A percentile compares a stretch with the other conserved stretches of the same genome.
phyloP scores from a whole-genome alignment of 2,113 vertebrate species.

The Cyprinus carpio region DNA sequence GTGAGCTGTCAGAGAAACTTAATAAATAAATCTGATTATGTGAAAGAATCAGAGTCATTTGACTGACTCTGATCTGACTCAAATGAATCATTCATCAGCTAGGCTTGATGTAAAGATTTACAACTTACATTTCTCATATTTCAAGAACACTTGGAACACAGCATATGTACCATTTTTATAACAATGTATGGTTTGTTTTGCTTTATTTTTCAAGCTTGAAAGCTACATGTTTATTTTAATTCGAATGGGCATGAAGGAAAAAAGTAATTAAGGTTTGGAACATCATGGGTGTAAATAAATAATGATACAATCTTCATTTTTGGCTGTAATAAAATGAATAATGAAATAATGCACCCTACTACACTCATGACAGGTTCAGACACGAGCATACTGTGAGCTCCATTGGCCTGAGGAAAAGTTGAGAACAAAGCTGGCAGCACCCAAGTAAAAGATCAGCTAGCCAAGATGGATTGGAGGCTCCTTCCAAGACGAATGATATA shows the following conservation, averaged over 20 bases:
- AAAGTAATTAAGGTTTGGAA: background rate
- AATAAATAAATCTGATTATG: background rate
- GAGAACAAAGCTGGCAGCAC: background rate
- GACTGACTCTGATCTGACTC: background rate
- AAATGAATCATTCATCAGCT: background rate
- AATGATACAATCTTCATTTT: too few relatives aligned
- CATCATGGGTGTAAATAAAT: too few relatives aligned
- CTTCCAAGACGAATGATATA: conserved; percentile 43
- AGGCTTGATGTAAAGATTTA: background rate
- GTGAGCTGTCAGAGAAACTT: background rate
- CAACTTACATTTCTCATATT: too few relatives aligned
- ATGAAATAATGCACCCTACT: background rate
- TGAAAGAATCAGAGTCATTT: background rate
- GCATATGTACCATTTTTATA: background rate
- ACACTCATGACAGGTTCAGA: background rate
- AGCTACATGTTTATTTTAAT: background rate
- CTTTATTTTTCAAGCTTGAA: background rate
- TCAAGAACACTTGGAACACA: too few relatives aligned
- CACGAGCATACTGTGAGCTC: background rate
- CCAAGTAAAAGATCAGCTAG: background rate
- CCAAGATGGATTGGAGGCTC: conserved; percentile 28
- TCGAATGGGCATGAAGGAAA: background rate
- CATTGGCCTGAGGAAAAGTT: background rate
- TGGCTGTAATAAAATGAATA: background rate
- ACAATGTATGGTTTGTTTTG: background rate